Base-by-base conservation (phyloP, 2,113 vertebrate genomes). In the Notiomystis cincta region DNA sequence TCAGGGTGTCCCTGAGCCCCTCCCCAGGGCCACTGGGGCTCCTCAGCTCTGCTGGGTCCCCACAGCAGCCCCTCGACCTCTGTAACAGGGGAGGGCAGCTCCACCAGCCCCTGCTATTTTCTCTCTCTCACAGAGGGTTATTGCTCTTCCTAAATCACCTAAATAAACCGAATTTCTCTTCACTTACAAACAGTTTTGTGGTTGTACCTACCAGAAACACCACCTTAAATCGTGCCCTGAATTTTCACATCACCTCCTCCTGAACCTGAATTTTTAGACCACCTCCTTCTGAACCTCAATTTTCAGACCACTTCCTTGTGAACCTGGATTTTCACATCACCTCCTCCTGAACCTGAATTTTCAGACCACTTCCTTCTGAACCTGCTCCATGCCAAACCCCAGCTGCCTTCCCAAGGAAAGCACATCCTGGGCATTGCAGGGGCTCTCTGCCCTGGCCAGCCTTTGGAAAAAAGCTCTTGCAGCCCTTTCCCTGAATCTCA, bases 351-450 rank as follows among this genome's bases (percentile, higher is more conserved):
- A 13, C 58, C 78, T 31, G 19, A 33, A 69, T 45, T 82, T 61
- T 71, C 2, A 33, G 53, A 50, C 42, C 14, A 0, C 19, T 35
- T 64, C 42, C 45, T 85, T 20, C 70, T 65, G 77, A 57, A 13
- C 50, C 77, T 66, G n/a, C 54, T 42, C 47, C 44, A 53, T 85
- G 17, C 54, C 83, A 33, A 78, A 19, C 21, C 33, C 38, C 64
- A 40, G 37, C 37, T 64, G 42, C 18, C 28, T 77, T 35, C 40
- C 38, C 31, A 7, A 78, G 65, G 56, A 61, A 65, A 67, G 22
- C 24, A 19, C 6, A 0, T 8, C 2, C 2, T 4, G 28, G 38
- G 40, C 22, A 23, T 10, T 2, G 13, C 62, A 58, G 35, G 51
- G 47, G 35, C 27, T 35, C 25, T 65, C 61, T 58, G 67, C 7